Base-by-base conservation (phyloP, 2,888 invertebrate species). In the Phorcus lineatus region DNA sequence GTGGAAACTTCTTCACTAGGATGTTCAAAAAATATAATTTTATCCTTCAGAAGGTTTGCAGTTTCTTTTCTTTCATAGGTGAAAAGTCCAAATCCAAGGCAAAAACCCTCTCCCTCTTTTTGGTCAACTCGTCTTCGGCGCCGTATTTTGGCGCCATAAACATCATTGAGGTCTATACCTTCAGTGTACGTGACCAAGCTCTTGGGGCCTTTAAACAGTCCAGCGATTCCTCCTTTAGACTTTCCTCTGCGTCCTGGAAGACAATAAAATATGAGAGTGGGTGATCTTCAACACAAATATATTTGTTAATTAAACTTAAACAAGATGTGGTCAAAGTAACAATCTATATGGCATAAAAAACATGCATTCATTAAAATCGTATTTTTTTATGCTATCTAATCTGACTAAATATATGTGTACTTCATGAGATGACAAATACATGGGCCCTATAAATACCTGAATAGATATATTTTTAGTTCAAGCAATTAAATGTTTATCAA, bases 1-100 rank as follows among this genome's bases (percentile, higher is more conserved):
- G 84, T 82, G 78, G 88, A 89, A 24, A 90, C 74, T 22, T 87
- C 88, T 67, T 88, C 88, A 83, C 89, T 89, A 0, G 90, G 90
- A 82, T 91, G 90, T 83, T 90, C 90, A 82, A 91, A 87, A 57
- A 87, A 83, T 7, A 88, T 82, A 57, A 82, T 76, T 74, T 81
- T 86, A 74, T 89, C 89, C 74, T 83, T 79, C 52, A 88, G 80
- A 22, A 81, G 82, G 79, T 90, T 90, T 9, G 86, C 86, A 79
- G 83, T 78, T 22, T 81, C 74, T 74, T 89, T 86, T 17, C 80
- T 81, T 6, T 88, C 84, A 66, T 83, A 57, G 16, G 80, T 81
- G 28, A 84, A 83, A 13, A 85, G 70, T 19, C 81, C 83, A 22
- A 85, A 22, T 11, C 84, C 90, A 16, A 86, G 74, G 81, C 90